Conservation (phyloP, 35 echinoderm and acorn worm species). For the Acanthaster planci region DNA sequence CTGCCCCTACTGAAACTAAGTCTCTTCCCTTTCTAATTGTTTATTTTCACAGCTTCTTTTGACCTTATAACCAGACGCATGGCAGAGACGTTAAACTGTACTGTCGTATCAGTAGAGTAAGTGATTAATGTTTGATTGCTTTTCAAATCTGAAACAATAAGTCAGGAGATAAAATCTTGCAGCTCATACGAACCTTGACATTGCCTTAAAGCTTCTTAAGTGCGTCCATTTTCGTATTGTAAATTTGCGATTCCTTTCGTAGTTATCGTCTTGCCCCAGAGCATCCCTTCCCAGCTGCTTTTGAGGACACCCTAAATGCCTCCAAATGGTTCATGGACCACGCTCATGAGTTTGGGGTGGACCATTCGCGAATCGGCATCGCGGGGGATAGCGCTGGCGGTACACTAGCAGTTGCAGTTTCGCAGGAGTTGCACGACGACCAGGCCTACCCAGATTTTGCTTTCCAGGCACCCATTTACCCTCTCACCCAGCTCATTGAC, state of each 20-base stretch:
- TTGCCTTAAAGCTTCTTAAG: too few species aligned
- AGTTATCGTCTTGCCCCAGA: constrained; percentile 70
- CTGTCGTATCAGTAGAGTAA: constrained; percentile 68
- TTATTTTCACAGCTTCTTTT: constrained; percentile 33
- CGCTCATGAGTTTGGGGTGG: constrained; percentile 65
- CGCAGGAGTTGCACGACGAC: constrained; percentile 62
- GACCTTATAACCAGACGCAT: constrained; percentile 42
- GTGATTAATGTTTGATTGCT: too few species aligned
- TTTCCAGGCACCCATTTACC: constrained; percentile 79
- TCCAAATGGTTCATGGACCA: constrained; percentile 75
- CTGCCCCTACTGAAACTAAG: too few species aligned
- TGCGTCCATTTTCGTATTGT: too few species aligned
- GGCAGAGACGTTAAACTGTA: constrained; percentile 49
- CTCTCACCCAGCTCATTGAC: constrained; percentile 56
- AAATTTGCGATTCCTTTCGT: too few species aligned
- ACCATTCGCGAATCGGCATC: constrained; percentile 59
- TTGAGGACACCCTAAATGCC: constrained; percentile 56
- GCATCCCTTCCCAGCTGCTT: constrained; percentile 57
- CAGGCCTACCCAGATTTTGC: constrained; percentile 49
- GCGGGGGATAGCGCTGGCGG: constrained; percentile 94
- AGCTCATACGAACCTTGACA: too few species aligned
- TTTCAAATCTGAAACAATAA: too few species aligned
- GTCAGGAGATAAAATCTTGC: too few species aligned
- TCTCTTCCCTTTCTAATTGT: not conserved
- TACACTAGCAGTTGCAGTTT: constrained; percentile 52